Conservation (phyloP, 1,140 invertebrate genomes). For the Brachionus koreanus region DNA sequence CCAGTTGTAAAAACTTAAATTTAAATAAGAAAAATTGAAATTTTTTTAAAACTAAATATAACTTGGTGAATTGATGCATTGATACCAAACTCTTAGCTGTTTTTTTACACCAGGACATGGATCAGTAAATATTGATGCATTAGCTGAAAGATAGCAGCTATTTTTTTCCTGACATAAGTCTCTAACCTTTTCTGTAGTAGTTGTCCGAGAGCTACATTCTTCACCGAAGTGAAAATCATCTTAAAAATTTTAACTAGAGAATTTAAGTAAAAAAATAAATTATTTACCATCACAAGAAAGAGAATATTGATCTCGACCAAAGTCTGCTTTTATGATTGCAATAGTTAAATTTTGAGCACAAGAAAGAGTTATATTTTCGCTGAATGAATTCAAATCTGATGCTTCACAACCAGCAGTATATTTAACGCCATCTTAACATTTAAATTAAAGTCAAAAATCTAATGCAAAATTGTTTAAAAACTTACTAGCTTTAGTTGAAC, state of each 20-base stretch:
- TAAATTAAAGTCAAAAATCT: not conserved
- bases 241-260: not conserved
- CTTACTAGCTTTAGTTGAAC: constrained; percentile 22
- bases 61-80: constrained; percentile 10
- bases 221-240: constrained; percentile 31
- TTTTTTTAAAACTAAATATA: not conserved
- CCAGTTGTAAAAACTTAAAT: not conserved
- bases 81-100: constrained; percentile 42
- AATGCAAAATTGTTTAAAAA: not conserved
- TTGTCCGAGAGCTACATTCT: not conserved
- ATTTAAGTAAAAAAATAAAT: not conserved
- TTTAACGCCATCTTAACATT: constrained; percentile 11
- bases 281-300: constrained; percentile 35
- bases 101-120: constrained; percentile 36
- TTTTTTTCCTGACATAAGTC: constrained; percentile 32
- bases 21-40: not conserved
- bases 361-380: constrained; percentile 7
- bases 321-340: constrained; percentile 38
- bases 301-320: constrained; percentile 34
- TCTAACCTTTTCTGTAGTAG: constrained; percentile 11
- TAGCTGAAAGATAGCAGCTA: constrained; percentile 9
- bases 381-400: constrained; percentile 3
- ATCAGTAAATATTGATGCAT: constrained; percentile 7
- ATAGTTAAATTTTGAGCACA: constrained; percentile 22
- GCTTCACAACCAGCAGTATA: constrained; percentile 17